A percentile compares a stretch with the other conserved stretches of the same genome.
phyloP scores from a whole-genome alignment of 1,140 invertebrate species.

The Dendrolimus punctatus region DNA sequence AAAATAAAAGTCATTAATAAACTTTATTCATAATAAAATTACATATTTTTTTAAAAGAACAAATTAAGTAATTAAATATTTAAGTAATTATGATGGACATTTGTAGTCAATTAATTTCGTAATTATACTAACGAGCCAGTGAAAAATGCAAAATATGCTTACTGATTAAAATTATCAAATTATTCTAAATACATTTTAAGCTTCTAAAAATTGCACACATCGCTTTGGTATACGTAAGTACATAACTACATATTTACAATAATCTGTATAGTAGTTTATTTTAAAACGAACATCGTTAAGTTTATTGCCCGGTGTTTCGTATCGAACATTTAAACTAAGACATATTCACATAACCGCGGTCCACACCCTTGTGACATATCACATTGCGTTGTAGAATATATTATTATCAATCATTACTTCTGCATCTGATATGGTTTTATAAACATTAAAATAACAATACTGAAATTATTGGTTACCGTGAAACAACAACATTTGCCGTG shows the following conservation, averaged over 20 bases:
- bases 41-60: too few species aligned
- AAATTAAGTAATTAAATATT: too few species aligned
- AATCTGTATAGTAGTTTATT: conserved; percentile 13
- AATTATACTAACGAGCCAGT: not conserved
- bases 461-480: too few species aligned
- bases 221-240: conserved; percentile 69
- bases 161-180: conserved; percentile 8
- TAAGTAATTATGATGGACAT: too few species aligned
- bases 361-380: not conserved
- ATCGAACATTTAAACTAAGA: conserved; percentile 20
- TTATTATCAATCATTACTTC: too few species aligned
- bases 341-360: conserved; percentile 3
- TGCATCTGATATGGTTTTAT: too few species aligned
- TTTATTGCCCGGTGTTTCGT: conserved; percentile 62
- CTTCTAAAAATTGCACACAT: conserved; percentile 71
- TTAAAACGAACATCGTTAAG: conserved; percentile 47
- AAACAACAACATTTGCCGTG: too few species aligned
- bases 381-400: not conserved
- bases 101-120: too few species aligned
- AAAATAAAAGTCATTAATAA: too few species aligned
- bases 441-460: too few species aligned
- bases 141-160: not conserved
- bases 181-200: conserved; percentile 55
- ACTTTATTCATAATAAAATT: too few species aligned
- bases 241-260: conserved; percentile 68